These are phyloP conservation scores for Spilosoma lubricipeda DNA, from an alignment of 2,888 invertebrate species.

Conservation along the genomic window DNA sequence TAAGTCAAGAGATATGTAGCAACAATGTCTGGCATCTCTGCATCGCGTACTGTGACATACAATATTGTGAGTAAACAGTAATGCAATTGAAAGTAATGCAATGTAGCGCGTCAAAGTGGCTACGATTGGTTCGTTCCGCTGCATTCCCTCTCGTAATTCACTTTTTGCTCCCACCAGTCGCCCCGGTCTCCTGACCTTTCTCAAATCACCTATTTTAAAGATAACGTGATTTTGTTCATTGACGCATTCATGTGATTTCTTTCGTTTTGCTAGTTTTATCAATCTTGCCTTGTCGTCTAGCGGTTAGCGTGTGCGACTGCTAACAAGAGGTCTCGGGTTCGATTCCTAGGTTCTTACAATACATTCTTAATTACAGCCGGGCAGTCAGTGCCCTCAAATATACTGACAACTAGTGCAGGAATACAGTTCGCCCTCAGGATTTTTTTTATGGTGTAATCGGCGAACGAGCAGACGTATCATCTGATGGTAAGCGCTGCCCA, in stretches of 20 bases:
- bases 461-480: too few relatives aligned
- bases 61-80: constrained; percentile 9
- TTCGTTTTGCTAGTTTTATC: background rate
- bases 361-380: too few relatives aligned
- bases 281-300: too few relatives aligned
- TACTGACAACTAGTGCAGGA: too few relatives aligned
- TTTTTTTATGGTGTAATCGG: too few relatives aligned
- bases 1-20: background rate
- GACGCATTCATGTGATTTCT: background rate
- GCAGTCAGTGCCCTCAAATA: too few relatives aligned
- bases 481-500: too few relatives aligned
- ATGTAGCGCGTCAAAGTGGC: constrained; percentile 17
- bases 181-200: constrained; percentile 4
- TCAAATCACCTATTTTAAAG: constrained; percentile 9
- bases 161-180: constrained; percentile 18
- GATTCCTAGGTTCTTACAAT: too few relatives aligned
- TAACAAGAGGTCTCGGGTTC: too few relatives aligned
- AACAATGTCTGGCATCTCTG: background rate
- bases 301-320: too few relatives aligned
- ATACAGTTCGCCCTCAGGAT: too few relatives aligned
- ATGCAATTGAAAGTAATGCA: constrained; percentile 25
- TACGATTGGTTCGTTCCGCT: constrained; percentile 20
- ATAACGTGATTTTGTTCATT: too few relatives aligned
- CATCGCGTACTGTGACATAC: background rate
- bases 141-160: constrained; percentile 26